Evolutionary conservation across 2,113 vertebrate genomes (phyloP).

Genomic region (Pristiophorus japonicus): DNA sequence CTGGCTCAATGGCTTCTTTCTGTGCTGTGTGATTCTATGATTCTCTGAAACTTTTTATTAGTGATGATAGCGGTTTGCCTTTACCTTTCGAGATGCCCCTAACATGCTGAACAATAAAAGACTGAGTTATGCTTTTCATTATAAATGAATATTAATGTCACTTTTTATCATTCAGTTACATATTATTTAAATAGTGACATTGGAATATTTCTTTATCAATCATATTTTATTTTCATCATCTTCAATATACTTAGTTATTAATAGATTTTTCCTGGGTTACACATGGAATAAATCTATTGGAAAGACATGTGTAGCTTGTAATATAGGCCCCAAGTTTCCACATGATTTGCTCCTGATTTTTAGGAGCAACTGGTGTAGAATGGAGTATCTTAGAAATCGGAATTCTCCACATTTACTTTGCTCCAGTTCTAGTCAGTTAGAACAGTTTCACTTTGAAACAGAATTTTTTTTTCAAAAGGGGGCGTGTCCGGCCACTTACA

Average conservation of each 20-base stretch:
- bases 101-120: slow-evolving; percentile 12
- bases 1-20: background rate
- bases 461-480: no score
- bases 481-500: no score
- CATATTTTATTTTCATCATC: background rate
- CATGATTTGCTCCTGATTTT: no score
- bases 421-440: no score
- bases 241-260: background rate
- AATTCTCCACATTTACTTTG: no score
- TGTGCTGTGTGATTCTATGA: background rate
- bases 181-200: background rate
- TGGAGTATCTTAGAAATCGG: no score
- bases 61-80: background rate
- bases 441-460: no score
- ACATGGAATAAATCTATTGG: background rate
- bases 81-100: background rate
- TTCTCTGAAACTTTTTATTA: slow-evolving; percentile 8
- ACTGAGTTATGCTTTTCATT: background rate
- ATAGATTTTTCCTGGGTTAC: background rate
- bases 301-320: background rate
- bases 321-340: no score
- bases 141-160: background rate
- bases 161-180: background rate
- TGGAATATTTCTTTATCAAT: background rate
- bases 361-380: no score